These are phyloP conservation scores for Polymixis lichenea DNA, from an alignment of 2,888 invertebrate species.

Conservation along the genomic window DNA sequence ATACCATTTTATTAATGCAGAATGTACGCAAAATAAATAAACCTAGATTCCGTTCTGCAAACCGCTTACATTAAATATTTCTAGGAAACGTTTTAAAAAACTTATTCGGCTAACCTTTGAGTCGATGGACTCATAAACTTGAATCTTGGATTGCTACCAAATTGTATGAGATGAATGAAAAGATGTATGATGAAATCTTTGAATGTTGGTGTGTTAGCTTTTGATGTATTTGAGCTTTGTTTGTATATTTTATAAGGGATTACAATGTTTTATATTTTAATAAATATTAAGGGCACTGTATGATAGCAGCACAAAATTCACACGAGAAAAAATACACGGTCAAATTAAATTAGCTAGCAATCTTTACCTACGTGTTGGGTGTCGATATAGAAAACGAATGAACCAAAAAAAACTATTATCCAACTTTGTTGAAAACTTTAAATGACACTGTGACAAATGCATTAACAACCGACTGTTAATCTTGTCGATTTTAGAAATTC, in stretches of 20 bases:
- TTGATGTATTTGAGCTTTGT: neutral
- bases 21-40: constrained; percentile 26
- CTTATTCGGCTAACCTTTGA: constrained; percentile 64
- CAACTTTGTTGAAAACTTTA: too few relatives aligned
- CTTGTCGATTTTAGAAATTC: too few relatives aligned
- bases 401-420: too few relatives aligned
- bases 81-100: constrained; percentile 69
- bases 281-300: neutral
- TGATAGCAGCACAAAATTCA: neutral
- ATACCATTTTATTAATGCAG: neutral
- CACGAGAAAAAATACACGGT: neutral
- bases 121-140: constrained; percentile 70
- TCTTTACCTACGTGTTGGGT: too few relatives aligned
- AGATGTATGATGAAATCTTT: constrained; percentile 6
- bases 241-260: neutral
- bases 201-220: neutral
- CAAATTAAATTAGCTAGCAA: too few relatives aligned
- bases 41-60: constrained; percentile 31
- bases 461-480: too few relatives aligned
- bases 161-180: constrained; percentile 16
- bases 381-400: too few relatives aligned
- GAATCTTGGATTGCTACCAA: constrained; percentile 58
- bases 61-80: constrained; percentile 33
- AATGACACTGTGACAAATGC: too few relatives aligned
- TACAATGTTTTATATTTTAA: neutral